Evolutionary conservation across 1,140 invertebrate genomes (phyloP), one percentile per base, ranked within the genome.

Genomic region (Drosophila orosa): DNA sequence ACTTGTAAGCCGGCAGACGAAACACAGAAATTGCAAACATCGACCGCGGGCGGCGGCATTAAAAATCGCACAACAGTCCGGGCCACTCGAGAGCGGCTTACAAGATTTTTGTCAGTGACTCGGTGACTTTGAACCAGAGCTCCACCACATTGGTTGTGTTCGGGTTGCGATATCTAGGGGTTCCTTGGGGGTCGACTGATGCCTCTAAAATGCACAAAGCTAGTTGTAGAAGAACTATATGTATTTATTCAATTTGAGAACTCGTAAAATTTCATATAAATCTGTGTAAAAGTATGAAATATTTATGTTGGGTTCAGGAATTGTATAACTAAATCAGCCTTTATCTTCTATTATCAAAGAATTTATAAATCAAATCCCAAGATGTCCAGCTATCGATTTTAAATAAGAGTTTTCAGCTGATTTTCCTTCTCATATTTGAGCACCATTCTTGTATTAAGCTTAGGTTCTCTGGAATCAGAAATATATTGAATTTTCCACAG

Each of bases 71-170:
- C 67, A 74, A 62, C 68, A 72, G 61, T 56, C 39, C 74, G 54
- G 45, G 40, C 12, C 42, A 15, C 45, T 31, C 35, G 35, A 68
- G 44, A 39, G 35, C 54, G 67, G 84, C 80, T 87, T 89, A 89
- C 84, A 90, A 65, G 55, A 80, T 90, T 83, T 91, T 91, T 91
- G 89, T 86, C 89, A 91, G 76, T 91, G 90, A 87, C 87, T 90
- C 78, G 89, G 74, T 90, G 87, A 90, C 90, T 91, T 91, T 91
- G 89, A 91, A 78, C 73, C 63, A 60, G 56, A 48, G 74, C 74
- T 76, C 65, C 48, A 61, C 56, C 42, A 60, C 22, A 61, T 48
- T 31, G 42, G 8, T 10, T 13, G 44, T 12, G 17, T 33, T 47
- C 4, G 25, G 27, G 27, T 61, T 6, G 35, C 19, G 44, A 5